Conservation (phyloP, 2,797 vertebrate genomes). For the Gymnopithys bicolor region DNA sequence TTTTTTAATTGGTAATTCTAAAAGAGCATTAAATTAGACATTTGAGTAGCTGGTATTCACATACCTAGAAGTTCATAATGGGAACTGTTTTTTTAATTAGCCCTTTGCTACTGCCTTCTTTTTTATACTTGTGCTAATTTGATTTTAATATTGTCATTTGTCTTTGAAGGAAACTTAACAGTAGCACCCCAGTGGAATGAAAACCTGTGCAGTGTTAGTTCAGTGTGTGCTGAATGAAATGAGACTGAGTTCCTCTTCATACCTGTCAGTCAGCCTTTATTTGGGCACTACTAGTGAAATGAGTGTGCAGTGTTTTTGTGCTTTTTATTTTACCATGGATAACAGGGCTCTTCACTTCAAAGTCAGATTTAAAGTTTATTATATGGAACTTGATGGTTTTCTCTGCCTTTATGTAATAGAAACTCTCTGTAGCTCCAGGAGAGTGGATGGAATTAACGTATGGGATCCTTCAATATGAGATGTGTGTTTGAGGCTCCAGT, state of each 20-base stretch:
- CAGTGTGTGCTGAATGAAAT: neutral
- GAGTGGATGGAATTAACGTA: neutral
- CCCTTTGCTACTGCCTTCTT: neutral
- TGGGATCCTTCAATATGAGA: neutral
- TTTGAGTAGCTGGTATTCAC: neutral
- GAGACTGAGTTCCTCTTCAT: neutral
- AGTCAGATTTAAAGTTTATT: neutral
- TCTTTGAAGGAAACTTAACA: constrained; percentile 1
- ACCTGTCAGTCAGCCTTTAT: neutral
- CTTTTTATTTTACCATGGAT: neutral
- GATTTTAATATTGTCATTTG: constrained; percentile 1
- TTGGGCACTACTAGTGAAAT: neutral
- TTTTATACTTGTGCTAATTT: neutral
- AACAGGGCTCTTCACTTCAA: neutral
- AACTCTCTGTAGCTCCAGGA: neutral
- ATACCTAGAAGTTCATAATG: neutral
- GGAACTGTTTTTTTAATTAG: neutral
- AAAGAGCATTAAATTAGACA: neutral
- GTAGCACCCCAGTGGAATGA: neutral
- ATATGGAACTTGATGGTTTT: neutral
- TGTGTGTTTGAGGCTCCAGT: neutral
- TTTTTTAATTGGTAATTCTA: neutral
- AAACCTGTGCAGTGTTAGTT: neutral
- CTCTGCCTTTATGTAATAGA: neutral
- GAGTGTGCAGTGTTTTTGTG: neutral